Base-by-base conservation (phyloP, 2,888 invertebrate species). In the Ecliptopera silaceata region DNA sequence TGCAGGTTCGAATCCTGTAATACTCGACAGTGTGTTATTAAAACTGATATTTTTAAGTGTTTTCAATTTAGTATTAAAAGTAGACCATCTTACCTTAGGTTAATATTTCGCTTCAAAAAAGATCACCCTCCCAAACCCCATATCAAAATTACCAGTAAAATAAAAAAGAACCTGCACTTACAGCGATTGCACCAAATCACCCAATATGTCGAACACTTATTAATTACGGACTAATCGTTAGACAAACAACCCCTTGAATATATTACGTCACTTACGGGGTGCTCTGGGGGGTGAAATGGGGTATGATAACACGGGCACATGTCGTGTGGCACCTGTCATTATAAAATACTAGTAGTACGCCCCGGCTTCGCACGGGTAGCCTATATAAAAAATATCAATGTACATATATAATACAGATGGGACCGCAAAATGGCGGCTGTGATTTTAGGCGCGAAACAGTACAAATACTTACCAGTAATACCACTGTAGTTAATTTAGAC, bases 171-270 rank as follows among this genome's bases (percentile, higher is more conserved):
- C 44, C n/a, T 34, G 50, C 58, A 56, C 64, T 64, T 46, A 17
- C 56, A 43, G 52, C 53, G 45, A 60, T 58, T 54, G 54, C 46
- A 50, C 46, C 51, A 50, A 57, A 56, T 26, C 50, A 43, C 54
- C 48, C 29, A 13, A 29, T 48, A 48, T 41, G 53, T 47, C 36
- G 46, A 38, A 26, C 46, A 48, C 47, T 34, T 36, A 63, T 63
- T 65, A 63, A 56, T 60, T 59, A 59, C 42, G 41, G 47, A 56
- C 61, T 57, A 65, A 61, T 63, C 50, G 58, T 51, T 52, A 49
- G 47, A 50, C 55, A 56, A 56, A 53, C 61, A n/a, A 60, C 54
- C 61, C 60, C 44, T 26, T 8, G 8, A 11, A 15, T 18, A 26
- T 42, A 46, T 42, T 47, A 34, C 46, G 52, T 31, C 42, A 48